Evolutionary conservation across 2,797 vertebrate genomes (phyloP), one percentile per base, ranked within the genome.

Genomic region (Thaleichthys pacificus): DNA sequence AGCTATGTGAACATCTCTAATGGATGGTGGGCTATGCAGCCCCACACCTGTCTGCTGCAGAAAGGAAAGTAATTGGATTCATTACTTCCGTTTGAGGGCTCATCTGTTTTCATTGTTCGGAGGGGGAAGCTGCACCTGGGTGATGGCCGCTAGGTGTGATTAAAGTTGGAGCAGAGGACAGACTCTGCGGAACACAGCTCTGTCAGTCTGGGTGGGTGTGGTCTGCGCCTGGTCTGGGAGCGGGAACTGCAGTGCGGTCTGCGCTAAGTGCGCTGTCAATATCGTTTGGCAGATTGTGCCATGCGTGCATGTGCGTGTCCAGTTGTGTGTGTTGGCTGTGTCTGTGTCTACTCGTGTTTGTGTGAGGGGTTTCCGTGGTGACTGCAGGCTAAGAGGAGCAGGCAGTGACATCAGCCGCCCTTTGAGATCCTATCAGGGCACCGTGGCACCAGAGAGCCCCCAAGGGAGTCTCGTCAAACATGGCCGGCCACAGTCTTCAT

Each of bases 391-490:
- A 11, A 32, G n/a, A 71, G 28, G 15, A 12, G 19, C 47, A 58
- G 63, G 24, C 35, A 38, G 32, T 67, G 56, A 73, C 64, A 67
- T 66, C 8, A 42, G n/a, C 15, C 54, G 81, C 77, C 75, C 66
- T 75, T 26, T 66, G 56, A 77, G 81, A 84, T 69, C 66, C 77
- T 80, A 75, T 77, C 26, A 77, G 77, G 73, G 9, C 15, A 78
- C 67, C 62, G 73, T 69, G 68, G 79, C 77, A 82, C 79, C 77
- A 81, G 83, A 80, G 83, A 88, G 84, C 28, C 81, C 82, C 71
- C 62, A 72, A 47, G 38, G 65, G 61, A 78, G 76, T 81, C 81
- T 87, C 85, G 88, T 91, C 85, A 87, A 88, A 88, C 81, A 75
- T 84, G 71, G 75, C 79, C 80, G 66, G 69, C 61, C 60, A 77